phyloP scores from a whole-genome alignment of 2,113 vertebrate genomes.

The Thryonomys swinderianus region DNA sequence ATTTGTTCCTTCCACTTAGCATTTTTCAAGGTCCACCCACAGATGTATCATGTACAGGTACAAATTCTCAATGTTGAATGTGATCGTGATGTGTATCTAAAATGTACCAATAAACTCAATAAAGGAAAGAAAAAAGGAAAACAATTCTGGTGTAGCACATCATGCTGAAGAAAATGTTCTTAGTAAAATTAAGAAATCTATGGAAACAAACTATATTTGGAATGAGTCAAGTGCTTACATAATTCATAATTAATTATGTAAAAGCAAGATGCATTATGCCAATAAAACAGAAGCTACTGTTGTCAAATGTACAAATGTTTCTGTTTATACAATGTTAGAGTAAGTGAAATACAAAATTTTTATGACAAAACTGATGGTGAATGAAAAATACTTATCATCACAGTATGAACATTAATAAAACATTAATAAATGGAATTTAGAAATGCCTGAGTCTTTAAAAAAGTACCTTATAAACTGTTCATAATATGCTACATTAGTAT shows the following conservation, averaged over 20 bases:
- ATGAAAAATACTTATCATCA: constrained; percentile 50
- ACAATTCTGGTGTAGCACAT: not conserved
- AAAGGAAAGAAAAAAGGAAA: too few relatives aligned
- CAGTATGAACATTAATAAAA: not conserved
- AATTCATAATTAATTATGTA: constrained; percentile 45
- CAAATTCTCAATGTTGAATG: not conserved
- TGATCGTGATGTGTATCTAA: too few relatives aligned
- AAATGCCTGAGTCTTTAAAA: constrained; percentile 58
- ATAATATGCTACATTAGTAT: not conserved
- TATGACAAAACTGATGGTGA: constrained; percentile 46
- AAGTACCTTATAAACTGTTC: constrained; percentile 46
- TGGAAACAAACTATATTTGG: constrained; percentile 18
- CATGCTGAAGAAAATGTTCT: constrained; percentile 17
- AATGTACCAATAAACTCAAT: too few relatives aligned
- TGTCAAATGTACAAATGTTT: constrained; percentile 53
- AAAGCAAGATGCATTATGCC: constrained; percentile 9
- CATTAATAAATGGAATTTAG: constrained; percentile 19
- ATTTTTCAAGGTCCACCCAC: not conserved
- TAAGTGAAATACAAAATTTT: constrained; percentile 39
- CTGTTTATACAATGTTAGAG: constrained; percentile 29
- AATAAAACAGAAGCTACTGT: constrained; percentile 23
- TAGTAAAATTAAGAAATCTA: constrained; percentile 53
- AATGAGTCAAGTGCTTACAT: not conserved
- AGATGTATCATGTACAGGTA: not conserved
- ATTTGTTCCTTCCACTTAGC: not conserved